Conservation (phyloP, 2,113 vertebrate genomes). For the Anhinga rufa region DNA sequence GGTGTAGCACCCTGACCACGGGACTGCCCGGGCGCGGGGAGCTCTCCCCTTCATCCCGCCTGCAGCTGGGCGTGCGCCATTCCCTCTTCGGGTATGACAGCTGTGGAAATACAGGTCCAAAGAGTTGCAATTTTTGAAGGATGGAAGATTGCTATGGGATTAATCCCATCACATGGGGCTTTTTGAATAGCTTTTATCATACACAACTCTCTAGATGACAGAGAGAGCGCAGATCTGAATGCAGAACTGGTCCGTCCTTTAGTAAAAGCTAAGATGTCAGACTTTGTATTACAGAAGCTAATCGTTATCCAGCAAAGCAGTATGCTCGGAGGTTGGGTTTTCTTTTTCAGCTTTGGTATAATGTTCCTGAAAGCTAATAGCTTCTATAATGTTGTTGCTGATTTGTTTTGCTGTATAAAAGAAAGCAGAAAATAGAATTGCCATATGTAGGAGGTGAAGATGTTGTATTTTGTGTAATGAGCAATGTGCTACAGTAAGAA, state of each 20-base stretch:
- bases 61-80: rapidly evolving
- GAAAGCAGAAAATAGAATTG: constrained; percentile 42
- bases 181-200: not conserved
- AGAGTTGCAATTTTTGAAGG: not conserved
- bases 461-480: not conserved
- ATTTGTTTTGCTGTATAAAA: constrained; percentile 41
- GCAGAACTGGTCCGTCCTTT: not conserved
- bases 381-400: not conserved
- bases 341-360: constrained; percentile 2
- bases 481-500: not conserved
- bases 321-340: not conserved
- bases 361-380: constrained; percentile 33
- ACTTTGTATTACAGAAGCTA: not conserved
- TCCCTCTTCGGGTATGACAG: rapidly evolving
- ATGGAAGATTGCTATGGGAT: not conserved
- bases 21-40: not conserved
- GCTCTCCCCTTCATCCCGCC: not conserved
- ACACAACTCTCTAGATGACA: not conserved
- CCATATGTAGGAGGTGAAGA: constrained; percentile 23
- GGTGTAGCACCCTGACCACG: rapidly evolving
- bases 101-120: not conserved
- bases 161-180: not conserved
- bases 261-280: not conserved
- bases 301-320: not conserved
- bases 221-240: not conserved